phyloP scores from a whole-genome alignment of 2,797 vertebrate species.

The Meriones psammophilus region DNA sequence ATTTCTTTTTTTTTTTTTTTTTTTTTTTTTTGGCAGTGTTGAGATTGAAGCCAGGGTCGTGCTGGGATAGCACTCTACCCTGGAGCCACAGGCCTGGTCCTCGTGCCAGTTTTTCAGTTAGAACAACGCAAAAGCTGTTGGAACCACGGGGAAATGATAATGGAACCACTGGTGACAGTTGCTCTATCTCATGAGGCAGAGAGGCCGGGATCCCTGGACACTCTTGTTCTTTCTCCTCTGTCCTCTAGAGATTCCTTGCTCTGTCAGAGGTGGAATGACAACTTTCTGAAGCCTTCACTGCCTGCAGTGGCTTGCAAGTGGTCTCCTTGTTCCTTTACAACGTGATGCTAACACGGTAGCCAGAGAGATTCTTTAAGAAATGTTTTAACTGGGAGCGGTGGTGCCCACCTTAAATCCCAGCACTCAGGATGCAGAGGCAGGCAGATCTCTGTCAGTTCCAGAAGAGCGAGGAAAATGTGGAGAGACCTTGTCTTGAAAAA shows the following conservation, averaged over 20 bases:
- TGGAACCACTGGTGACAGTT: neutral
- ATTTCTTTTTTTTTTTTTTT: neutral
- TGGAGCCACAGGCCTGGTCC: too few relatives aligned
- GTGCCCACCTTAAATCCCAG: neutral
- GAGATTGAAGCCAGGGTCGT: neutral
- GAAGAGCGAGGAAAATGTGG: neutral
- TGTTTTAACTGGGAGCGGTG: neutral
- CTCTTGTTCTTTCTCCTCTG: conserved; percentile 4
- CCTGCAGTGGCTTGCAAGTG: too few relatives aligned
- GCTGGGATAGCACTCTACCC: neutral
- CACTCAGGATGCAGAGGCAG: neutral
- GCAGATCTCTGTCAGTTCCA: neutral
- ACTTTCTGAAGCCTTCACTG: neutral
- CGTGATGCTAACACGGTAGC: neutral
- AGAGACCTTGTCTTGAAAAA: neutral
- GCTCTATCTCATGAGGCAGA: conserved; percentile 34
- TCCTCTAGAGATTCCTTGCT: neutral
- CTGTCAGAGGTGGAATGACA: neutral
- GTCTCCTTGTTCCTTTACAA: too few relatives aligned
- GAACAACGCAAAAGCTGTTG: neutral
- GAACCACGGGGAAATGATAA: neutral
- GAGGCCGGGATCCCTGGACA: neutral
- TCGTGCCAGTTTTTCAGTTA: neutral
- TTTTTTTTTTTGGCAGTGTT: neutral
- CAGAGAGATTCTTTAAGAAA: neutral